Evolutionary conservation across 1,140 invertebrate species (phyloP), one percentile per base, ranked within the genome.

Genomic region (Tetraneura akinire): DNA sequence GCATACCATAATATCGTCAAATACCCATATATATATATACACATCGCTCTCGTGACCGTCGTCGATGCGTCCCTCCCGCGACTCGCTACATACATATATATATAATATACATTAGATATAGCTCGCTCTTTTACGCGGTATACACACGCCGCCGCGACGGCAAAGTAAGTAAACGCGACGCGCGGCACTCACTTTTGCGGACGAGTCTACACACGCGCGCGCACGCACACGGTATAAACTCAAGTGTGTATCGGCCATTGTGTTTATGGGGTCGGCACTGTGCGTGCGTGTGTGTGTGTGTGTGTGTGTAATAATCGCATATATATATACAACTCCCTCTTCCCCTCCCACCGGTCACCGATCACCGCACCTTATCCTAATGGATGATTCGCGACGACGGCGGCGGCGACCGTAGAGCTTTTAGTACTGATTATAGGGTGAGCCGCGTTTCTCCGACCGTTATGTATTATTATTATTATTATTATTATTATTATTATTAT

Each of bases 381-480:
- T 78, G 73, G 73, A 78, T 60, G 73, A 78, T 47, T 62, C 32
- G 51, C 68, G 14, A 3, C 68, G 68, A 2, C n/a, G 66, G n/a
- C 42, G 66, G 37, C 42, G 66, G 23, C 70, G 70, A 53, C 71
- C 73, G 60, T n/a, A 53, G 73, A 78, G 74, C 74, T 78, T 78
- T 78, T 78, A 78, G 74, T 78, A 78, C 74, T 78, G 74, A 78
- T 78, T 78, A 78, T 78, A 78, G 74, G 74, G 74, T 78, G 74
- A 78, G 26, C 32, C 32, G 32, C 68, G 45, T 71, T 71, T n/a
- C 45, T 26, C 42, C 68, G 45, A 37, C n/a, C 64, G 13, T 18
- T 29, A 37, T 37, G n/a, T n/a, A 37, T 37, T 37, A 37, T 37
- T 37, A 37, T 37, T 37, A 37, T 37, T 37, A 37, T 37, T 3